These are phyloP conservation scores for Strigops habroptila DNA, from an alignment of 2,113 vertebrate genomes.

Conservation along the genomic window DNA sequence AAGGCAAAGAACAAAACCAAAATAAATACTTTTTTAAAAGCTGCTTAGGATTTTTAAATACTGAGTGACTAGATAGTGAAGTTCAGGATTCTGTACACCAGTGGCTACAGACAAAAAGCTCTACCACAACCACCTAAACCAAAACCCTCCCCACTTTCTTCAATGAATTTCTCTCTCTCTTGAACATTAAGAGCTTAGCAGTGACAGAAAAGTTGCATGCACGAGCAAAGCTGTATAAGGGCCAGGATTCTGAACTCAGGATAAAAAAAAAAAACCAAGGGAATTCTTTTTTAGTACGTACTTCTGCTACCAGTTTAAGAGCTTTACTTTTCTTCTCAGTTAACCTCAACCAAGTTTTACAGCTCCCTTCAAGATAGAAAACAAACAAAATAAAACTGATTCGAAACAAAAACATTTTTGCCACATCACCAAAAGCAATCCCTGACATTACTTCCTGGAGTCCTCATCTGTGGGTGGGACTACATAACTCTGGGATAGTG, in stretches of 20 bases:
- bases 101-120: background rate
- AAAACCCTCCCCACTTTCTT: background rate
- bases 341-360: background rate
- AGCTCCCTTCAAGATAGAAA: background rate
- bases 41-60: background rate
- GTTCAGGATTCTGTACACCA: background rate
- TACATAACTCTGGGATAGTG: background rate
- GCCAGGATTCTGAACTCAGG: background rate
- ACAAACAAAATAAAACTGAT: background rate
- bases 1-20: background rate
- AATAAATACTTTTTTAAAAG: background rate
- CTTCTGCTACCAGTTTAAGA: background rate
- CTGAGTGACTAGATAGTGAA: background rate
- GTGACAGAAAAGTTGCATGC: background rate
- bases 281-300: background rate
- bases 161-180: background rate
- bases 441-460: conserved; percentile 40
- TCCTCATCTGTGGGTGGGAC: background rate
- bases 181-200: background rate
- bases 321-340: background rate
- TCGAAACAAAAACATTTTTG: background rate
- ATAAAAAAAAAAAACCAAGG: background rate
- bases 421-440: conserved; percentile 30
- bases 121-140: background rate
- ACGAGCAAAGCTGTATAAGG: background rate